Evolutionary conservation across 2,888 invertebrate genomes (phyloP), one percentile per base, ranked within the genome.

Genomic region (Atherix ibis): DNA sequence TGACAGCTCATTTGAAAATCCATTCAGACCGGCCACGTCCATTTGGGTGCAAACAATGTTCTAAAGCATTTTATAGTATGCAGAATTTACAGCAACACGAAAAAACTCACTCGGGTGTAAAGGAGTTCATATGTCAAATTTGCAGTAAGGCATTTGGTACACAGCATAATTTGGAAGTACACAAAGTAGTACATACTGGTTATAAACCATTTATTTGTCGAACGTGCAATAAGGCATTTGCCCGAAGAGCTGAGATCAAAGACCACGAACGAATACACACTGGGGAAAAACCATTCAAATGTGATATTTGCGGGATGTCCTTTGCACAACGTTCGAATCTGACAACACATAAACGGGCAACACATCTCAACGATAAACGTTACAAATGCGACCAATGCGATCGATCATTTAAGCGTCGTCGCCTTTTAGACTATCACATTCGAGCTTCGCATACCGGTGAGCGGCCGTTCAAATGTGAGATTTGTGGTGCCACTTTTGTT

Each of bases 291-390:
- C 83, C 83, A 0, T 83, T 76, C 53, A 69, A 73, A 43, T 87
- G 87, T 50, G 79, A 82, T 43, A 63, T 74, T 31, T 87, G 87
- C 53, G 73, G 74, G 2, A 73, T 82, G 1, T 71, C 76, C 1
- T 87, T 87, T 62, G 74, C 82, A 13, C 87, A 87, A 58, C 66
- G 83, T 15, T 77, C 80, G 22, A 87, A 87, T 61, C 63, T 84
- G 43, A 78, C 80, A 54, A 79, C 80, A 1, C 87, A 87, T 54
- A 73, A 74, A 41, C 66, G 81, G 8, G 78, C 79, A 2, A 84
- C 80, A 0, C 85, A 87, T 53, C 68, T 76, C 32, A 76, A 79
- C 52, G 79, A 78, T 52, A 77, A 77, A 48, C 65, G 79, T 0
- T 73, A 81, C 52, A 68, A 70, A 45, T 84, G 84, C 49, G 56